Evolutionary conservation across 2,797 vertebrate species (phyloP).

Genomic region (Oryzias sinensis): DNA sequence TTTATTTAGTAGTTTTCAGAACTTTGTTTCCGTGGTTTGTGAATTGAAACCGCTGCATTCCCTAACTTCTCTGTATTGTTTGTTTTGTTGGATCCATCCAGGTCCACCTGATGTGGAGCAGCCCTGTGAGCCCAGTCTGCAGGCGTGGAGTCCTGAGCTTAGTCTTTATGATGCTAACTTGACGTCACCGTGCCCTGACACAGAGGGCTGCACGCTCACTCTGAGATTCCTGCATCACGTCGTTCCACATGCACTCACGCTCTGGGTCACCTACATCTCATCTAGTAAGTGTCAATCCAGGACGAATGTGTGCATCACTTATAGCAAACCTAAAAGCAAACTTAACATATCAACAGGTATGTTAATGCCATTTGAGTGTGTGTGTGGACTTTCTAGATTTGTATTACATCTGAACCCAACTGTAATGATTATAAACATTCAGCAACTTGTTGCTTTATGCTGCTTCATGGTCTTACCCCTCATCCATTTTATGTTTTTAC

Average conservation of each 20-base stretch:
- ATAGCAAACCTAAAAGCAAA: too few relatives aligned
- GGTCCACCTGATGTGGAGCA: conserved; percentile 94
- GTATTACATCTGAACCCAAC: too few relatives aligned
- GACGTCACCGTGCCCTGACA: conserved; percentile 88
- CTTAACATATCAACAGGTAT: too few relatives aligned
- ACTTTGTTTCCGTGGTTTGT: too few relatives aligned
- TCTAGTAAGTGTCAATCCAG: conserved; percentile 56
- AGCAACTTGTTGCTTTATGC: too few relatives aligned
- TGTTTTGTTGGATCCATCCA: conserved; percentile 49
- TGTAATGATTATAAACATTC: too few relatives aligned
- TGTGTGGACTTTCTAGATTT: too few relatives aligned
- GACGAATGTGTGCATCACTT: neutral
- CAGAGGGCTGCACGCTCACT: conserved; percentile 88
- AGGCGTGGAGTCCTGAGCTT: conserved; percentile 95
- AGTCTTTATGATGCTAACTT: conserved; percentile 92
- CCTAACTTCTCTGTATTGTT: conserved; percentile 8
- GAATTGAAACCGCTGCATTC: too few relatives aligned
- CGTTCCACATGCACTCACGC: conserved; percentile 81
- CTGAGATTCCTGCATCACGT: conserved; percentile 85
- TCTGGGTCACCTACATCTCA: conserved; percentile 94
- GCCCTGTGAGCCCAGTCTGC: conserved; percentile 93
- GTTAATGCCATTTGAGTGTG: too few relatives aligned
- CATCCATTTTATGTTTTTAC: too few relatives aligned
- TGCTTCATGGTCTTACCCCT: too few relatives aligned
- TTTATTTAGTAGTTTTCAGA: too few relatives aligned